These are phyloP conservation scores for Plebejus melissa DNA, from an alignment of 2,888 invertebrate genomes.

Conservation along the genomic window DNA sequence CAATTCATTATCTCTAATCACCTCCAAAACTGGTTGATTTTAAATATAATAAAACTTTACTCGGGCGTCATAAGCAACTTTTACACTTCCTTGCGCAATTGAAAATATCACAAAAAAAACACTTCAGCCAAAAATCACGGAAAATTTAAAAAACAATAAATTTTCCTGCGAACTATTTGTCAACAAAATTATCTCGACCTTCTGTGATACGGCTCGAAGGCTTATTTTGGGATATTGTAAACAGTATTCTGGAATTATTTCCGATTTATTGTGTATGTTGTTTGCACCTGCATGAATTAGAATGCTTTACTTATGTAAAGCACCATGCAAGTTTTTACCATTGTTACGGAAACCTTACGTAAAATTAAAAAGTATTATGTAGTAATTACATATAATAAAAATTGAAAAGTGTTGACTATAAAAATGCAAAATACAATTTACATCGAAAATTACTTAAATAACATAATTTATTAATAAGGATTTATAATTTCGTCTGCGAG, in stretches of 20 bases:
- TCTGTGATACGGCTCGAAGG: slow-evolving; percentile 22
- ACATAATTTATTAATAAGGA: neutral
- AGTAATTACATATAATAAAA: neutral
- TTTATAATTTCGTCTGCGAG: neutral
- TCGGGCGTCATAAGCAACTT: neutral
- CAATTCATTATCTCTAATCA: neutral
- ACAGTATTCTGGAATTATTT: neutral
- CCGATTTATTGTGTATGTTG: neutral
- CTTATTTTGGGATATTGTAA: neutral
- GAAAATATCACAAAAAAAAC: neutral
- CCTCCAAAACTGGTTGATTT: neutral
- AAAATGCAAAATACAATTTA: neutral
- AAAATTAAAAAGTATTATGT: no score
- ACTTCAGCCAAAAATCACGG: neutral
- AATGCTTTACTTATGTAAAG: neutral
- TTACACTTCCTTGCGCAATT: neutral
- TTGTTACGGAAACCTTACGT: no score
- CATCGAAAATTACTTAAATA: neutral
- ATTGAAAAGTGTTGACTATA: neutral
- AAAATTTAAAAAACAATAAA: slow-evolving; percentile 47
- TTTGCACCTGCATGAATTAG: neutral
- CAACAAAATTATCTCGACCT: slow-evolving; percentile 69
- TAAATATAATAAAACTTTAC: neutral
- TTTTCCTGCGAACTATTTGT: slow-evolving; percentile 57
- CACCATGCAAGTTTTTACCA: neutral